Evolutionary conservation across 2,888 invertebrate species (phyloP), one percentile per base, ranked within the genome.

Genomic region (Orthosia gracilis): DNA sequence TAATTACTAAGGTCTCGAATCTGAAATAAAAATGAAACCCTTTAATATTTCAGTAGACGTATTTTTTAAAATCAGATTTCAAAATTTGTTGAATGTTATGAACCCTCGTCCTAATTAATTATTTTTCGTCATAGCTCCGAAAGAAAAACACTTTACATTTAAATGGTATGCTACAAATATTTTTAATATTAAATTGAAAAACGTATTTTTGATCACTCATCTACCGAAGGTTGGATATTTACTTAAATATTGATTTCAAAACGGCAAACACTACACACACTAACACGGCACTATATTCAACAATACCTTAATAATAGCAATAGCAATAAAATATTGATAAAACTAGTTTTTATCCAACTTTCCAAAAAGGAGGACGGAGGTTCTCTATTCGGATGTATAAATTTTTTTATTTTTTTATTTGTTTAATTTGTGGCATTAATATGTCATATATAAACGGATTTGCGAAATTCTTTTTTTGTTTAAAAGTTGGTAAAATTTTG

Each of bases 1-100:
- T 52, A 57, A 62, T 76, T 52, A 63, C 76, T 62, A 47, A 17
- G 7, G 18, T 17, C 62, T 57, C 21, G 3, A 58, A 23, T 61
- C 63, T 31, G 1, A 50, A 61, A 17, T 15, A 55, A 57, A 62
- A 62, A 55, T 26, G 0, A 59, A 73, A 23, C 17, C 4, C 18
- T 67, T 61, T 47, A 18, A 31, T 11, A 5, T 11, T 52, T 15
- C 17, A 18, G 26, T 9, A 61, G 13, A 17, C 9, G 3, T 49
- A 52, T 31, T 58, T 64, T 63, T 52, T 2, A 15, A 59, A 15
- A 65, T 47, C 40, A 31, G 4, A 47, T 21, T 52, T 23, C 17
- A n/a, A 9, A 47, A 57, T 45, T 26, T 13, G 45, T 58, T 52
- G 17, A 47, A 31, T n/a, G 66, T 52, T 52, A 45, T 52, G 47